Evolutionary conservation across 2,888 invertebrate genomes (phyloP), one percentile per base, ranked within the genome.

Genomic region (Drosophila glabriapex): DNA sequence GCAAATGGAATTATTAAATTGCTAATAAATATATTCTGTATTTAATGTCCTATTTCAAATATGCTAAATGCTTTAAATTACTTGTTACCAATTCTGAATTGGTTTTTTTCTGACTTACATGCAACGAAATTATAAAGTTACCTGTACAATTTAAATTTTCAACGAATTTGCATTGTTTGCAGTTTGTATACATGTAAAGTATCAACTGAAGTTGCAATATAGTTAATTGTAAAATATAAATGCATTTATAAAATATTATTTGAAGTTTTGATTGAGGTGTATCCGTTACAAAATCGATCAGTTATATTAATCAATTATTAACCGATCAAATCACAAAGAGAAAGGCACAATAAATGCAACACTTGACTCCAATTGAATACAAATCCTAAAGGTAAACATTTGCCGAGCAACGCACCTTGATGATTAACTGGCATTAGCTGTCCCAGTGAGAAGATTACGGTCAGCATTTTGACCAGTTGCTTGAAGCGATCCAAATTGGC

Each of bases 361-460:
- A 25, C 2, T 25, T 16, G 14, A 46, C 16, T 46, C 9, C 7
- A 7, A 25, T 46, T 46, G 7, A 41, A 12, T n/a, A n/a, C 41
- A 41, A 2, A 2, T 41, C 41, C 10, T 4, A 41, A 10, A 46
- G 16, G 4, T 25, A 16, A 46, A 25, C 14, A 50, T 50, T 50
- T 46, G 2, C 4, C 5, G 14, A 43, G 62, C 55, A 33, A 53
- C 79, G 16, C 52, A 98, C 98, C 97, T 92, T 97, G 96, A 94
- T 98, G 97, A 60, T 97, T 97, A 63, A 97, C 95, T 3, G 98
- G 98, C 94, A 98, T 96, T 55, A 95, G 95, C 92, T 98, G 98
- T 0, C 97, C 98, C 95, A 97, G 97, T 63, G 97, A 98, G 92
- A 98, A 96, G 58, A 98, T 95, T 95, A 98, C 97, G 59, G 97